phyloP scores from a whole-genome alignment of 1,140 invertebrate genomes.

The Propsilocerus akamusi region DNA sequence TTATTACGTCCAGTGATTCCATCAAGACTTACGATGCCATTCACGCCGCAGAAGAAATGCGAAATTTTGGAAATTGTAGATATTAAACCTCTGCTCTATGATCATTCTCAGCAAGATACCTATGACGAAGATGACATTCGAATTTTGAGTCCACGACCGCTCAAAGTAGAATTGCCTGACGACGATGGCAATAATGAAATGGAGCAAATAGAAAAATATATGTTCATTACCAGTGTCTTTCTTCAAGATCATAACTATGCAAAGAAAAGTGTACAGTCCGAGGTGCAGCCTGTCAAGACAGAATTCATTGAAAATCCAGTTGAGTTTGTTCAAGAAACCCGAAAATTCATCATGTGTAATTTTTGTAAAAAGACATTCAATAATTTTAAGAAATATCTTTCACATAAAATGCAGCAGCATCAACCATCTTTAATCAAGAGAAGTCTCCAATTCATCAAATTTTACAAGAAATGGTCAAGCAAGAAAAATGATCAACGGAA shows the following conservation, averaged over 20 bases:
- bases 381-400: background rate
- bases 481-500: too few species aligned
- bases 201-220: background rate
- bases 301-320: background rate
- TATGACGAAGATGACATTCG: background rate
- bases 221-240: background rate
- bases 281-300: background rate
- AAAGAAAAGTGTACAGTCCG: background rate
- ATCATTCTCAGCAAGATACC: background rate
- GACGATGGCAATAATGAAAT: background rate
- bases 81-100: background rate
- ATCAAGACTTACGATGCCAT: background rate
- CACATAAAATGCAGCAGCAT: background rate
- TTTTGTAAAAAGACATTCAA: background rate
- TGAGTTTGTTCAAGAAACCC: background rate
- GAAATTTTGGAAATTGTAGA: background rate
- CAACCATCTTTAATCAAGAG: too few species aligned
- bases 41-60: background rate
- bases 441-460: too few species aligned
- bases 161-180: background rate
- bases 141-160: background rate
- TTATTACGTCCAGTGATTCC: background rate
- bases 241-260: background rate
- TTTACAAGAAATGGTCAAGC: too few species aligned
- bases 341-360: background rate